Conservation (phyloP, 2,113 vertebrate genomes). For the Salvator merianae region DNA sequence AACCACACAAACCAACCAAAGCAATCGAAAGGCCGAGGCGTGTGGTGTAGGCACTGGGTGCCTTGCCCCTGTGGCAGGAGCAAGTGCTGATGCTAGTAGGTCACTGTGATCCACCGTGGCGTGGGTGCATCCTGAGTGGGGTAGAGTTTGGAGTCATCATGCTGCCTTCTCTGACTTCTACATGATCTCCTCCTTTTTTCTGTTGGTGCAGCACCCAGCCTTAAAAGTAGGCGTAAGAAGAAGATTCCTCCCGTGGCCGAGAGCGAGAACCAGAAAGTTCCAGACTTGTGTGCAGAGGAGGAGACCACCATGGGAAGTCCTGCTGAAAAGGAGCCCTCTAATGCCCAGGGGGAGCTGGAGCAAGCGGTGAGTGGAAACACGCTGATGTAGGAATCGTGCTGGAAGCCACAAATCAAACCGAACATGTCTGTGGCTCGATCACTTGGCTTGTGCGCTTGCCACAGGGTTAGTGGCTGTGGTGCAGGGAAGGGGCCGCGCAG, state of each 20-base stretch:
- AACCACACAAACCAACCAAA: too few relatives aligned
- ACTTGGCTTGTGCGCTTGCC: too few relatives aligned
- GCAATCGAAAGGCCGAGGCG: too few relatives aligned
- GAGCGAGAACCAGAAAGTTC: neutral
- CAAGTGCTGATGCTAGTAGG: too few relatives aligned
- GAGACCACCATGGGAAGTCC: constrained; percentile 24
- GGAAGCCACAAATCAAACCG: neutral
- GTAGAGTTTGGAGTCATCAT: neutral
- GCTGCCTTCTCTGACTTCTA: neutral
- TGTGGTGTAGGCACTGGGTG: too few relatives aligned
- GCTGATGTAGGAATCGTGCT: too few relatives aligned
- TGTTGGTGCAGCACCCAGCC: constrained; percentile 42
- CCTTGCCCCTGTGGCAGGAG: neutral
- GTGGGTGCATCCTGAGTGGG: neutral
- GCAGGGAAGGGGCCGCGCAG: too few relatives aligned
- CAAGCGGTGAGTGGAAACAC: constrained; percentile 47
- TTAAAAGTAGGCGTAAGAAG: constrained; percentile 56
- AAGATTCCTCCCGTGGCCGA: constrained; percentile 33
- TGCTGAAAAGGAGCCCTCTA: neutral
- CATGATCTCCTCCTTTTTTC: neutral
- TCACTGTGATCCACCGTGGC: neutral
- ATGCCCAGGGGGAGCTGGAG: constrained; percentile 19
- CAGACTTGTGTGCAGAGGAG: neutral
- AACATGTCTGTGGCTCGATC: too few relatives aligned
- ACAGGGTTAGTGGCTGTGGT: too few relatives aligned